These are phyloP conservation scores for Otis tarda DNA, from an alignment of 2,113 vertebrate genomes.

Conservation along the genomic window DNA sequence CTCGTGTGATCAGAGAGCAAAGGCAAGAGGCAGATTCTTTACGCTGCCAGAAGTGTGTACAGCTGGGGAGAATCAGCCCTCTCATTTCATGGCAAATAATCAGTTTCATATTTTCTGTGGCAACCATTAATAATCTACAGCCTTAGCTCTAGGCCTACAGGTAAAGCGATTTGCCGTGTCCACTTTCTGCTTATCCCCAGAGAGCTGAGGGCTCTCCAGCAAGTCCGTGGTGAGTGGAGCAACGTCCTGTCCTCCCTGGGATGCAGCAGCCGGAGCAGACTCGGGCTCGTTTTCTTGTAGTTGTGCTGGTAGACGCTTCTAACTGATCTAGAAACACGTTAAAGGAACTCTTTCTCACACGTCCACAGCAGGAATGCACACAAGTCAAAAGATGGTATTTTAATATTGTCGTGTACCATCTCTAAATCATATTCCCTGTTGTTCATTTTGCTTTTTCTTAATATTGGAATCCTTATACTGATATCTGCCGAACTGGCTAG, in stretches of 20 bases:
- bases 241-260: background rate
- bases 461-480: background rate
- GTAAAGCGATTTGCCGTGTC: background rate
- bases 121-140: background rate
- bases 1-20: background rate
- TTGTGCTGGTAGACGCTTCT: background rate
- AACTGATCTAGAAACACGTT: background rate
- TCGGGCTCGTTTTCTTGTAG: background rate
- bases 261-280: background rate
- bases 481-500: background rate
- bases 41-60: background rate
- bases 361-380: background rate
- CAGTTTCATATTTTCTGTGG: background rate
- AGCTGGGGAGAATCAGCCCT: background rate
- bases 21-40: background rate
- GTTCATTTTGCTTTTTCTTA: slow-evolving; percentile 25
- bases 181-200: background rate
- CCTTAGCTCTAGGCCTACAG: background rate
- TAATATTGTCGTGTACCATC: background rate
- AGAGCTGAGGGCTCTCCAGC: background rate
- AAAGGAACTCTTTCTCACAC: background rate
- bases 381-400: background rate
- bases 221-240: background rate
- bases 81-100: slow-evolving; percentile 38
- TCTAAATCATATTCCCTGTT: slow-evolving; percentile 12